phyloP scores from a whole-genome alignment of 1,140 invertebrate species.

The Halictus rubicundus region DNA sequence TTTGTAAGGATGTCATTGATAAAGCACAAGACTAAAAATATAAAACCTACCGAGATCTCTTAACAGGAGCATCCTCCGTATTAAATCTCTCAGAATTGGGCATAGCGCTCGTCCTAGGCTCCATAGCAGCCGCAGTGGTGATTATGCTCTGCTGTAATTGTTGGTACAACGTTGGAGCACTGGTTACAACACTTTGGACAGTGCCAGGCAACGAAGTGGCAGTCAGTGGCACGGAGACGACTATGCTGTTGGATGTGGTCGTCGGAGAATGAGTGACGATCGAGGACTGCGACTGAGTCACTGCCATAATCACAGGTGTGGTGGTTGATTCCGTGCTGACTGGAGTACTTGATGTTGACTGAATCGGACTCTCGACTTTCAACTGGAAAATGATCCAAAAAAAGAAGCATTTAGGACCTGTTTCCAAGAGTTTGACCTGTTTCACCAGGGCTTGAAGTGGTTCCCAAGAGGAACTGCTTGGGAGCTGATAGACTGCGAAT shows the following conservation, averaged over 20 bases:
- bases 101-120: conserved; percentile 56
- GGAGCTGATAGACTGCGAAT: too few relatives aligned
- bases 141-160: conserved; percentile 76
- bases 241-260: conserved; percentile 75
- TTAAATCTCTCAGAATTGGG: conserved; percentile 60
- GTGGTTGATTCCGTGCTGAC: conserved; percentile 70
- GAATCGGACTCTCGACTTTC: conserved; percentile 71
- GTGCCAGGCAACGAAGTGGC: conserved; percentile 72
- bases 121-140: conserved; percentile 61
- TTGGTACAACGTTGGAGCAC: conserved; percentile 73
- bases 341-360: conserved; percentile 62
- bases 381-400: conserved; percentile 57
- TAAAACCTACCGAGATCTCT: conserved; percentile 72
- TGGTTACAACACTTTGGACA: conserved; percentile 72
- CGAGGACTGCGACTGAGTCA: conserved; percentile 71
- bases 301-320: conserved; percentile 75
- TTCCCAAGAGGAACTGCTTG: too few relatives aligned
- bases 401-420: too few relatives aligned
- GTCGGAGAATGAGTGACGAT: conserved; percentile 71
- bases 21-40: not conserved
- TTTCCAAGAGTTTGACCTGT: too few relatives aligned
- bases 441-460: too few relatives aligned
- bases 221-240: conserved; percentile 75
- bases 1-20: too few relatives aligned
- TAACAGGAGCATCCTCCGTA: conserved; percentile 66